Evolutionary conservation across 2,113 vertebrate genomes (phyloP), one percentile per base, ranked within the genome.

Genomic region (Felis chaus): DNA sequence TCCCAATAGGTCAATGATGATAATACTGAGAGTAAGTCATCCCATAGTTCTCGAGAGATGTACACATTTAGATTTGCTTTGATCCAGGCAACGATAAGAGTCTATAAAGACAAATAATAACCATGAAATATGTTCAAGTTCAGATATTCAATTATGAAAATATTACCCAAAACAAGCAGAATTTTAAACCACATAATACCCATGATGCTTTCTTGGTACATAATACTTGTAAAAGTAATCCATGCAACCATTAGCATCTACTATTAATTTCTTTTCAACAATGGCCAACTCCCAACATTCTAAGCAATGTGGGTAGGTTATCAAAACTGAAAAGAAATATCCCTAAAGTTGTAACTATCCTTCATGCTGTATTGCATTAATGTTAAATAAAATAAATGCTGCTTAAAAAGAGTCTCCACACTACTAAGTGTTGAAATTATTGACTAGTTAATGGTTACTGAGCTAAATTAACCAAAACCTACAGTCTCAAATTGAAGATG

Each of bases 71-170:
- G 98, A 93, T 99, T 99, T 36, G 99, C 99, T 98, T 99, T 99
- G 98, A 99, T 99, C 99, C 99, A 99, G 94, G 99, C 99, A 97
- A 99, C 99, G 87, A 99, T 99, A 97, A 99, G 99, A n/a, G 99
- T 99, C 99, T 99, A 98, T 76, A 98, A 98, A 92, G 98, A 98
- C 7, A 99, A 94, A 98, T 41, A 92, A 89, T 33, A 91, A 79
- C 82, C 97, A 36, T 33, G 79, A 98, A 96, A 89, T 97, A 36
- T 95, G 39, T 76, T 97, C 74, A 97, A 89, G 94, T 80, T 91
- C 29, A 96, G 21, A 98, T 57, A 96, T 63, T 96, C 41, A 95
- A 86, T 82, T 55, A 69, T 73, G 78, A 79, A 36, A 39, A 61
- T 71, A 91, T 81, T 63, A 97, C 29, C n/a, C 55, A 96, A 89